phyloP scores from a whole-genome alignment of 2,113 vertebrate genomes.

The Carettochelys insculpta region DNA sequence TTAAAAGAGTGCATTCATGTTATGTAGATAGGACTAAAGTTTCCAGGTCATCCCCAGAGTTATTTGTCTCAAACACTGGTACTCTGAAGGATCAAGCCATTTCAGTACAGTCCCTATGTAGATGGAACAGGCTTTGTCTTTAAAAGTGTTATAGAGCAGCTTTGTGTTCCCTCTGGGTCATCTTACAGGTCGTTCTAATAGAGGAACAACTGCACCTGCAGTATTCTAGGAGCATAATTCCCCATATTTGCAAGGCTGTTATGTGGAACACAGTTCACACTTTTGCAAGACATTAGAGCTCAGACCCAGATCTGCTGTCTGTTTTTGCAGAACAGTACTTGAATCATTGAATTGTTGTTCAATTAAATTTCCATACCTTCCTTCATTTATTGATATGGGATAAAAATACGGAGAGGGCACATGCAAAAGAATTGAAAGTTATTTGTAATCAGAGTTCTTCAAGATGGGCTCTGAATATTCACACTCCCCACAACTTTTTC shows the following conservation, averaged over 20 bases:
- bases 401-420: too few species aligned
- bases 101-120: background rate
- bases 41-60: background rate
- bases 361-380: too few species aligned
- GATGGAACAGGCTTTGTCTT: background rate
- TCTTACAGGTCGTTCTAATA: background rate
- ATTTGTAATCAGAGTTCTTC: too few species aligned
- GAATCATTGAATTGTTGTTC: too few species aligned
- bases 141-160: background rate
- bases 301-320: too few species aligned
- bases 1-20: background rate
- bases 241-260: too few species aligned
- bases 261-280: background rate
- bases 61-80: background rate
- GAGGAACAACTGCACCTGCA: background rate
- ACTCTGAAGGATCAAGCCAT: background rate
- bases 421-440: too few species aligned
- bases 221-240: background rate
- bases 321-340: too few species aligned
- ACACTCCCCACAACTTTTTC: too few species aligned
- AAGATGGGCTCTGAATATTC: too few species aligned
- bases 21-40: background rate
- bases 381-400: too few species aligned
- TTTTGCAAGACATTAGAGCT: background rate
- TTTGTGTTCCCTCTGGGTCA: background rate